Evolutionary conservation across 1,140 invertebrate genomes (phyloP).

Genomic region (Bombus superbus): DNA sequence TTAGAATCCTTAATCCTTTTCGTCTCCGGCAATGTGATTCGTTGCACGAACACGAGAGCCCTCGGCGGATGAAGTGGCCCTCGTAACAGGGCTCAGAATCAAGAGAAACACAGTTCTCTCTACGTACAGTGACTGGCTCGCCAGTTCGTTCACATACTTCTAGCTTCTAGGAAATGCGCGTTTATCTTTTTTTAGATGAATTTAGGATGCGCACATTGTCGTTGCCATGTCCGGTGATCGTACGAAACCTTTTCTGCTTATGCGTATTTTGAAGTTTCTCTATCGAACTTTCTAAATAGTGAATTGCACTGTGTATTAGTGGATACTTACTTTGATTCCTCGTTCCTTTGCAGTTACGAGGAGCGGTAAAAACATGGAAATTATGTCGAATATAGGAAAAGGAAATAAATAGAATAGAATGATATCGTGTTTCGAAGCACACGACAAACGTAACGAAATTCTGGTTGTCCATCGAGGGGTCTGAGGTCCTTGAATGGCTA

Average conservation of each 20-base stretch:
- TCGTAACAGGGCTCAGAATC: slow-evolving; percentile 5
- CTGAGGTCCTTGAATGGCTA: neutral
- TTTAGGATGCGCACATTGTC: neutral
- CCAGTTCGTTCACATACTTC: neutral
- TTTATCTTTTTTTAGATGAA: neutral
- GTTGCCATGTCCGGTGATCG: neutral
- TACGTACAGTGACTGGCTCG: neutral
- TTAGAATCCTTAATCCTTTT: slow-evolving; percentile 36
- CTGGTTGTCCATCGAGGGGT: neutral
- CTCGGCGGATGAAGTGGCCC: slow-evolving; percentile 24
- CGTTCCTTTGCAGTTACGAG: neutral
- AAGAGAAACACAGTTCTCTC: neutral
- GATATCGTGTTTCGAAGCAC: neutral
- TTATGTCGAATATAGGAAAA: too few relatives aligned
- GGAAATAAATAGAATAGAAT: neutral
- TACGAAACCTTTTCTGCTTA: neutral
- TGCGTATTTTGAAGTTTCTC: neutral
- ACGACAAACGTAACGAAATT: neutral
- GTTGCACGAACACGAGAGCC: slow-evolving; percentile 12
- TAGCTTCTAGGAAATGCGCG: neutral
- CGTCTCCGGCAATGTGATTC: slow-evolving; percentile 8
- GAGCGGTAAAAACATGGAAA: neutral
- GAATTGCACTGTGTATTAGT: neutral
- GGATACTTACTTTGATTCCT: neutral
- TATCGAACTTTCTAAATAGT: neutral